Conservation (phyloP, 2,113 vertebrate genomes). For the Cephalopterus ornatus region DNA sequence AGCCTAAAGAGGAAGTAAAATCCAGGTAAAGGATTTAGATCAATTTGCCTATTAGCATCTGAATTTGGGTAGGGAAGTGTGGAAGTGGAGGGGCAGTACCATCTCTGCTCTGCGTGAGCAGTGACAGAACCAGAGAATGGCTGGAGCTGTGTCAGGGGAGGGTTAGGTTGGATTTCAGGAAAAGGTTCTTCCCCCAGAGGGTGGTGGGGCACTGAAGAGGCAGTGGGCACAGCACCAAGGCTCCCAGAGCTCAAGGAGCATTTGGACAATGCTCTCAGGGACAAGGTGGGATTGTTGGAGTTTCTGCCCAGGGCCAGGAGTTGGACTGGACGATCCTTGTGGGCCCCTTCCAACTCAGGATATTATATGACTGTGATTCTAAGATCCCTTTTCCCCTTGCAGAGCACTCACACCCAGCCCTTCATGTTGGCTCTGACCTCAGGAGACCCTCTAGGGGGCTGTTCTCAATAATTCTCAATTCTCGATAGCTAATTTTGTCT, state of each 20-base stretch:
- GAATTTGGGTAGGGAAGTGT: rapidly evolving
- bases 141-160: not conserved
- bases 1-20: not conserved
- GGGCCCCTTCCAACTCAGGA: not conserved
- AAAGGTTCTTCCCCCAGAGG: not conserved
- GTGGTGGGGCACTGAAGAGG: not conserved
- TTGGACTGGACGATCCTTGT: not conserved
- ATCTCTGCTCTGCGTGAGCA: not conserved
- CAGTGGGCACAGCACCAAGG: not conserved
- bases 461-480: not conserved
- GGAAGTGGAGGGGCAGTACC: not conserved
- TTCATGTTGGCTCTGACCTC: not conserved
- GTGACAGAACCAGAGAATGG: not conserved
- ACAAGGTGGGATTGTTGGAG: not conserved
- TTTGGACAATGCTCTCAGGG: not conserved
- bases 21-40: too few species aligned
- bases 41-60: not conserved
- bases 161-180: rapidly evolving
- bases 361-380: not conserved
- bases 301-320: rapidly evolving
- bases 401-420: not conserved
- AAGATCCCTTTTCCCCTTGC: not conserved
- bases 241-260: not conserved
- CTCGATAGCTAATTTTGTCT: not conserved
- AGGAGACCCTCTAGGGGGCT: not conserved